A percentile compares a stretch with the other conserved stretches of the same genome.
These are phyloP conservation scores for Lasioglossum marginatum DNA, from an alignment of 2,888 invertebrate species.

Conservation along the genomic window DNA sequence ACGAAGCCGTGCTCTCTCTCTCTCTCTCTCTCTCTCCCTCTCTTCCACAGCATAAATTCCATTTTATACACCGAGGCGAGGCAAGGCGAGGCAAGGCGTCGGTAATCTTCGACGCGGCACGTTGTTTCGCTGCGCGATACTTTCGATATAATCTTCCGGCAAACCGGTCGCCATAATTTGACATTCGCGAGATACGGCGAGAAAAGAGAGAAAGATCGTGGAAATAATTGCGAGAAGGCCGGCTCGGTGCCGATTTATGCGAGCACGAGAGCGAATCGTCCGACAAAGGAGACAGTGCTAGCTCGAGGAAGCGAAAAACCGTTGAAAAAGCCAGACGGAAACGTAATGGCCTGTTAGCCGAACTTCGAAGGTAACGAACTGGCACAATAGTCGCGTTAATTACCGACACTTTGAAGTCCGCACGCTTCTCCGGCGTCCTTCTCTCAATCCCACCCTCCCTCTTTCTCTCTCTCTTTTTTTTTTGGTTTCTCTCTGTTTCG, in stretches of 20 bases:
- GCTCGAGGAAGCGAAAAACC: not conserved
- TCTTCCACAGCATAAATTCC: conserved; percentile 7
- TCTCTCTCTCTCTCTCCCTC: not conserved
- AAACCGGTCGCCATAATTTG: conserved; percentile 30
- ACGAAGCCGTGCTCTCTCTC: not conserved
- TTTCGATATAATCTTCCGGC: conserved; percentile 7
- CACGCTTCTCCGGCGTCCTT: not conserved
- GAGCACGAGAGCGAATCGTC: not conserved
- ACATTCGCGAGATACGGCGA: not conserved
- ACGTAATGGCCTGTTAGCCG: conserved; percentile 18
- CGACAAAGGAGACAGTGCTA: not conserved
- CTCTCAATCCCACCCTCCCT: not conserved
- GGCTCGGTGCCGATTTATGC: not conserved
- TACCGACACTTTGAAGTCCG: conserved; percentile 59
- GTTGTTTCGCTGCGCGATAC: conserved; percentile 12
- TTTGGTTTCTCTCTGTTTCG: not conserved
- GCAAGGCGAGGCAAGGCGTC: not conserved
- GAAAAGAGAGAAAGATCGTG: not conserved
- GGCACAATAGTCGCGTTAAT: conserved; percentile 52
- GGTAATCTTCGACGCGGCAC: conserved; percentile 13
- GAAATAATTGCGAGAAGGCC: not conserved
- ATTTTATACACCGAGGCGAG: conserved; percentile 3
- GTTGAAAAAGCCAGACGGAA: not conserved
- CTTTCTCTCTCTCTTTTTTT: not conserved
- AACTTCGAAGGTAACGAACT: conserved; percentile 45